These are phyloP conservation scores for Plagodis dolabraria DNA, from an alignment of 2,888 invertebrate species.

Conservation along the genomic window DNA sequence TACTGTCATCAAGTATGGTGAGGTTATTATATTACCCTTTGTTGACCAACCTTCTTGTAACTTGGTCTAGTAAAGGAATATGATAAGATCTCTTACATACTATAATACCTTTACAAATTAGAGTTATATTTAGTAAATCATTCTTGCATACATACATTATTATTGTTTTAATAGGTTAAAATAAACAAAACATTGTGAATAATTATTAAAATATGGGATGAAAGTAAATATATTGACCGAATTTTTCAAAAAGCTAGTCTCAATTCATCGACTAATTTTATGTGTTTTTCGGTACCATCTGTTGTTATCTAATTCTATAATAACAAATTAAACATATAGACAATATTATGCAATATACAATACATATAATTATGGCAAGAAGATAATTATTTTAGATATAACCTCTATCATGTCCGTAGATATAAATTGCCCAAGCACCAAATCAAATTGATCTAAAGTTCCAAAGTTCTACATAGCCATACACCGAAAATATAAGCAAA, in stretches of 20 bases:
- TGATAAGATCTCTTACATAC: conserved; percentile 47
- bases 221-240: conserved; percentile 52
- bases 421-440: conserved; percentile 44
- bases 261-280: conserved; percentile 48
- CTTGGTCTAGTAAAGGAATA: conserved; percentile 78
- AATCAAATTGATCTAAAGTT: conserved; percentile 27
- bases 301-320: background rate
- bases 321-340: background rate
- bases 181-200: background rate
- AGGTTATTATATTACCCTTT: background rate
- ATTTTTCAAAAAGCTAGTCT: conserved; percentile 79
- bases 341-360: conserved; percentile 5
- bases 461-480: conserved; percentile 49
- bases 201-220: background rate
- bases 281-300: conserved; percentile 10
- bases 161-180: conserved; percentile 9
- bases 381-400: conserved; percentile 2
- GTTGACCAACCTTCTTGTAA: conserved; percentile 4
- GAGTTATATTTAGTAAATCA: conserved; percentile 15
- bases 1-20: background rate
- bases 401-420: background rate
- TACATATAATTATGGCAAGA: conserved; percentile 2
- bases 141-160: conserved; percentile 18
- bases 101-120: conserved; percentile 13
- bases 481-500: conserved; percentile 48